A percentile compares a stretch with the other conserved stretches of the same genome.
Conservation (phyloP, 2,888 invertebrate species). For the Hirtodrosophila cameraria region DNA sequence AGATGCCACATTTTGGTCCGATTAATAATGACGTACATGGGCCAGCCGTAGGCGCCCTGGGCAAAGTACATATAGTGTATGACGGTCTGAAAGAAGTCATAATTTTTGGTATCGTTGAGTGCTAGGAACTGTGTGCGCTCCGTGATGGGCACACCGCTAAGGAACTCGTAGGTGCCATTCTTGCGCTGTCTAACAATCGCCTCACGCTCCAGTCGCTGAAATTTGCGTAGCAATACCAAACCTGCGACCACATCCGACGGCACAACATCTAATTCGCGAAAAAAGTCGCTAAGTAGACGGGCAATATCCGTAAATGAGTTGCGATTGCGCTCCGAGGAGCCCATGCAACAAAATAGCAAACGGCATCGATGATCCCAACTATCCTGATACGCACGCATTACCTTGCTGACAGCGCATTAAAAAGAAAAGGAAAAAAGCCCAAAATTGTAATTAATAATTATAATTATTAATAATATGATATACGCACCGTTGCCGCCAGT, state of each 20-base stretch:
- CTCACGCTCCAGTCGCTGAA: conserved; percentile 91
- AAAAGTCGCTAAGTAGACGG: conserved; percentile 92
- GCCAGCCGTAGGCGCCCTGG: conserved; percentile 94
- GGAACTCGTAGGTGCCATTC: conserved; percentile 93
- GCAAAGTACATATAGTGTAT: conserved; percentile 94
- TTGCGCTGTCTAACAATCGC: conserved; percentile 90
- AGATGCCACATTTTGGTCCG: conserved; percentile 89
- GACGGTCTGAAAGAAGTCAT: conserved; percentile 88
- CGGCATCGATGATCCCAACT: conserved; percentile 94
- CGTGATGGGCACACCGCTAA: conserved; percentile 93
- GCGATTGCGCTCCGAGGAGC: conserved; percentile 89
- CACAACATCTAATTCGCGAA: conserved; percentile 93
- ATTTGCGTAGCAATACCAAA: conserved; percentile 90
- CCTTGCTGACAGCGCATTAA: too few relatives aligned
- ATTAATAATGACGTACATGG: conserved; percentile 91
- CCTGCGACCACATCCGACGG: conserved; percentile 95
- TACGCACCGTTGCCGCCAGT: conserved; percentile 92
- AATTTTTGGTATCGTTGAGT: conserved; percentile 89
- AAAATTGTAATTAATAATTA: background rate
- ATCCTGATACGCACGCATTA: conserved; percentile 93
- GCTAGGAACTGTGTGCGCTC: conserved; percentile 92
- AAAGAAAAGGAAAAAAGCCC: background rate
- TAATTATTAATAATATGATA: background rate
- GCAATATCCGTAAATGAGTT: conserved; percentile 95
- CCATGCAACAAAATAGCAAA: conserved; percentile 92